Percentiles rank a stretch among this genome's conserved stretches.
phyloP scores from a whole-genome alignment of 2,113 vertebrate species.

The Lampris megalopsis region DNA sequence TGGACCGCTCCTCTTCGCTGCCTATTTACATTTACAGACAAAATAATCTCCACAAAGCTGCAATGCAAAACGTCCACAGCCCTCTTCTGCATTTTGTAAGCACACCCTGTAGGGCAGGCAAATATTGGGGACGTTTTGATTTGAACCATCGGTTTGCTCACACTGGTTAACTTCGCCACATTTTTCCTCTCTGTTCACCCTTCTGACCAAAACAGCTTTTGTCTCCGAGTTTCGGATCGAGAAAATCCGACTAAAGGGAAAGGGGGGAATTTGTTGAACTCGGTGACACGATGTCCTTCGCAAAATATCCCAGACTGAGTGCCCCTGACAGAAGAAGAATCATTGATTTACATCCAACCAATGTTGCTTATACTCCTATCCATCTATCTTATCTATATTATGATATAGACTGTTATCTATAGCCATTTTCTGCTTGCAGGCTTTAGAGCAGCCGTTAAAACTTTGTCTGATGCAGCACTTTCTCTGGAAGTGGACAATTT shows the following conservation, averaged over 20 bases:
- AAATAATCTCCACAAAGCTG: conserved; percentile 66
- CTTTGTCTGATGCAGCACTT: conserved; percentile 76
- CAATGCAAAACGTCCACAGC: conserved; percentile 37
- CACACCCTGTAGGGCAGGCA: conserved; percentile 41
- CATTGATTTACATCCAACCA: not conserved
- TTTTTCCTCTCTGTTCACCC: conserved; percentile 31
- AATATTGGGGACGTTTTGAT: conserved; percentile 39
- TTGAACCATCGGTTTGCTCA: conserved; percentile 50
- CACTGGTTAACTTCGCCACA: conserved; percentile 36
- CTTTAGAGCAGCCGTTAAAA: conserved; percentile 61
- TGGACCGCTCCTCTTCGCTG: conserved; percentile 38
- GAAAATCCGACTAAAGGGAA: conserved; percentile 5
- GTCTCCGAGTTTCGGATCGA: not conserved
- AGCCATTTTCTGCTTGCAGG: conserved; percentile 54
- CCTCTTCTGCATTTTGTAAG: conserved; percentile 43
- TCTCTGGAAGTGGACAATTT: conserved; percentile 64
- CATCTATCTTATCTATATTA: conserved; percentile 54
- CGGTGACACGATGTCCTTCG: not conserved
- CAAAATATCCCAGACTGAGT: not conserved
- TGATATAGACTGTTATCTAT: conserved; percentile 62
- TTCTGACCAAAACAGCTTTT: conserved; percentile 11
- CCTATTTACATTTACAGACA: conserved; percentile 36
- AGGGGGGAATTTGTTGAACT: not conserved
- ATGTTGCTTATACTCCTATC: conserved; percentile 10
- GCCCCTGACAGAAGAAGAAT: conserved; percentile 9